These are phyloP conservation scores for Erebia ligea DNA, from an alignment of 2,888 invertebrate species.

Conservation along the genomic window DNA sequence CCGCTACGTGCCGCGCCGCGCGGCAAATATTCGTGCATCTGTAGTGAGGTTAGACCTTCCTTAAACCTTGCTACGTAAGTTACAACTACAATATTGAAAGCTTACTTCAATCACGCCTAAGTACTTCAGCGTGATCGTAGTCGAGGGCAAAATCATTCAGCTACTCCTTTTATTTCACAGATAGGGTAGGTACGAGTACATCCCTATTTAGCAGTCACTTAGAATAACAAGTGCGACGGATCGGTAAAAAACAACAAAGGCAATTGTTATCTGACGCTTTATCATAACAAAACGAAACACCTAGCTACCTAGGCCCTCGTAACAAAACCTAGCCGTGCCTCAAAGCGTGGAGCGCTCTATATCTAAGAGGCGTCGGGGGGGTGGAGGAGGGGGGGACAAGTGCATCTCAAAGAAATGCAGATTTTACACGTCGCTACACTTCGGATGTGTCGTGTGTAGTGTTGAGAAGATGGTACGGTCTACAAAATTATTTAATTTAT, in stretches of 20 bases:
- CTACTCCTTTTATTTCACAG: neutral
- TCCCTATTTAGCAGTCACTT: conserved; percentile 17
- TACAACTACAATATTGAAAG: too few relatives aligned
- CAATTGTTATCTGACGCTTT: conserved; percentile 49
- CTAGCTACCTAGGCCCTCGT: conserved; percentile 54
- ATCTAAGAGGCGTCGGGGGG: conserved; percentile 70
- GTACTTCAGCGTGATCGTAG: neutral
- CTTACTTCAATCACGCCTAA: neutral
- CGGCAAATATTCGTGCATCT: too few relatives aligned
- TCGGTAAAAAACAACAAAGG: conserved; percentile 47
- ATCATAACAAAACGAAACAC: conserved; percentile 56
- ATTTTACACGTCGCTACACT: conserved; percentile 83
- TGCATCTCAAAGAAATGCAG: conserved; percentile 84
- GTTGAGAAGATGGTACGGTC: conserved; percentile 53
- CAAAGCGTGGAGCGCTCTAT: conserved; percentile 81
- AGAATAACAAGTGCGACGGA: conserved; percentile 23
- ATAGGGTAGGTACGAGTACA: conserved; percentile 2
- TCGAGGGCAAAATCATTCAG: neutral
- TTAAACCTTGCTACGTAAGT: too few relatives aligned
- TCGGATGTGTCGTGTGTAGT: conserved; percentile 74
- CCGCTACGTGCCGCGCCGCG: too few relatives aligned
- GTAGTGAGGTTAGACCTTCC: too few relatives aligned
- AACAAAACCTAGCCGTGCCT: conserved; percentile 73
- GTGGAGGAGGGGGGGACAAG: conserved; percentile 63
- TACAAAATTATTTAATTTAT: conserved; percentile 43